Conservation (phyloP, 1,140 invertebrate genomes). For the Rhagoletis zephyria region DNA sequence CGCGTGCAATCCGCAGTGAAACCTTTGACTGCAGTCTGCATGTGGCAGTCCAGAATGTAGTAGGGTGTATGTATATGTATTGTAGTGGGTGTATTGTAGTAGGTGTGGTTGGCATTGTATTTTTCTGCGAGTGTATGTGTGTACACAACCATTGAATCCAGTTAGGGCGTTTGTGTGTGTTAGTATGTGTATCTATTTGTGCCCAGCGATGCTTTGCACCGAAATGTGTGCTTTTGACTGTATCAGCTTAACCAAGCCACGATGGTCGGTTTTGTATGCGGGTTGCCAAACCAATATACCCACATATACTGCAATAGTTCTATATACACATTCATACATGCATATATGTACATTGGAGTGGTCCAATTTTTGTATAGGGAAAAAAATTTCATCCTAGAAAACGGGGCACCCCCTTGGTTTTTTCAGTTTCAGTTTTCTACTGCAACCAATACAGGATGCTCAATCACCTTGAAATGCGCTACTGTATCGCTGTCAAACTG, state of each 20-base stretch:
- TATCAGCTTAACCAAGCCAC: conserved; percentile 21
- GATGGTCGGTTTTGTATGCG: background rate
- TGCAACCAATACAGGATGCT: no score
- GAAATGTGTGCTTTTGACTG: conserved; percentile 14
- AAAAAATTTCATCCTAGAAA: no score
- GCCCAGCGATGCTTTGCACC: background rate
- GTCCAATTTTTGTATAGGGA: no score
- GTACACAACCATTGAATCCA: background rate
- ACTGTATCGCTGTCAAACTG: no score
- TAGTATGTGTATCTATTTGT: background rate
- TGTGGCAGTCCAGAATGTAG: background rate
- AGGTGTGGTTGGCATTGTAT: conserved; percentile 9
- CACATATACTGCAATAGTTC: background rate
- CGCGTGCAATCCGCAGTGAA: background rate
- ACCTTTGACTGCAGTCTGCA: background rate
- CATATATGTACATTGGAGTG: background rate
- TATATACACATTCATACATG: background rate
- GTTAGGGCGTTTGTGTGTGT: background rate
- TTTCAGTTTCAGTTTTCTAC: no score
- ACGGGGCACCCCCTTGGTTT: no score
- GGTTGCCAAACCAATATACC: conserved; percentile 7
- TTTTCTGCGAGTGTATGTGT: background rate
- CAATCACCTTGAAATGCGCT: no score
- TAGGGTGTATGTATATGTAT: no score
- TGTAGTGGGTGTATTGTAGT: background rate